These are phyloP conservation scores for Montipora capricornis DNA, from an alignment of 64 coral and sea anemone species.

Conservation along the genomic window DNA sequence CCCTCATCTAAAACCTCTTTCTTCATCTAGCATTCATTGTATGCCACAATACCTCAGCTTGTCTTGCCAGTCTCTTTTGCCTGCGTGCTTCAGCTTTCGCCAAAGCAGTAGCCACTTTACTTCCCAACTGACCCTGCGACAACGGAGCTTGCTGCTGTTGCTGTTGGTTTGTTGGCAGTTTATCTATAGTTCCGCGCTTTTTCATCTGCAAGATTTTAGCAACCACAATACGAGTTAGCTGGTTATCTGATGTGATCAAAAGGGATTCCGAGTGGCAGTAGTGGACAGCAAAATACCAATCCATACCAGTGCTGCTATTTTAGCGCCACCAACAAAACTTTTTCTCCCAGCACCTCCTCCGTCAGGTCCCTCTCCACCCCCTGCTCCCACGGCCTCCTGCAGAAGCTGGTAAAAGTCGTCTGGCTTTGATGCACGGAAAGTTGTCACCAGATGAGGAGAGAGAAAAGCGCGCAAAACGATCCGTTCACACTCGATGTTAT, in stretches of 20 bases:
- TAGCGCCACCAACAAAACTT: not conserved
- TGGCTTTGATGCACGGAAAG: constrained; percentile 84
- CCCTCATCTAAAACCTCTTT: not conserved
- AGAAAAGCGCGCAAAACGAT: constrained; percentile 87
- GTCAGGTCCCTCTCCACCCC: constrained; percentile 70
- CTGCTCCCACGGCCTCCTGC: constrained; percentile 51
- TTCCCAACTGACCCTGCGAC: constrained; percentile 84
- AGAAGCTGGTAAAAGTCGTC: constrained; percentile 80
- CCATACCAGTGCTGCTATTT: constrained; percentile 37
- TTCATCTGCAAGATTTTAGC: not conserved
- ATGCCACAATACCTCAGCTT: constrained; percentile 73
- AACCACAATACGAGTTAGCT: not conserved
- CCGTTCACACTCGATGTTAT: constrained; percentile 90
- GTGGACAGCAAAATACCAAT: not conserved
- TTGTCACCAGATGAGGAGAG: constrained; percentile 62
- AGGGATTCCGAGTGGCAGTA: not conserved
- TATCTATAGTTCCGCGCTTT: constrained; percentile 64
- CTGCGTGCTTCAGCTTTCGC: constrained; percentile 95
- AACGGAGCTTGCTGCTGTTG: constrained; percentile 65
- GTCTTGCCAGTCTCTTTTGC: constrained; percentile 82
- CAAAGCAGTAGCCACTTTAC: constrained; percentile 95
- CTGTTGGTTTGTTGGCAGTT: constrained; percentile 44
- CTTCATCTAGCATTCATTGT: not conserved
- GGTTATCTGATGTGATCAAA: not conserved
- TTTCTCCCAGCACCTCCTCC: constrained; percentile 53